Evolutionary conservation across 2,888 invertebrate species (phyloP).

Genomic region (Myathropa florea): DNA sequence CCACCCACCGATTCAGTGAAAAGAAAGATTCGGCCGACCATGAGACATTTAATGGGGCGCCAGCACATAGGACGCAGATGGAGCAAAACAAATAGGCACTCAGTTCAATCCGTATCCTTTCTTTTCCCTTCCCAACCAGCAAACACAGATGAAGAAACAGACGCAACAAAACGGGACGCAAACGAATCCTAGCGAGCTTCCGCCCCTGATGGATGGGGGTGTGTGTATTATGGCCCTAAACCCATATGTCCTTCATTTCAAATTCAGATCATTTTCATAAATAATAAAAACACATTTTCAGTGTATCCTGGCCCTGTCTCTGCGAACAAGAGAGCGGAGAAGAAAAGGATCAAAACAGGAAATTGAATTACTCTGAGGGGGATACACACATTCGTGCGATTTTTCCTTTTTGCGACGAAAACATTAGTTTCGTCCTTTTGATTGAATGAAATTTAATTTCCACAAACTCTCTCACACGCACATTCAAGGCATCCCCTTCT

Average conservation of each 20-base stretch:
- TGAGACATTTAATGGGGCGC: slow-evolving; percentile 64
- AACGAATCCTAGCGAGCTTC: background rate
- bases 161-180: slow-evolving; percentile 8
- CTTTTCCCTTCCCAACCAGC: background rate
- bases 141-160: background rate
- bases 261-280: slow-evolving; percentile 67
- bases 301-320: background rate
- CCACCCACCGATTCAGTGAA: background rate
- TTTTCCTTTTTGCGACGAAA: background rate
- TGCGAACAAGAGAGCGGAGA: background rate
- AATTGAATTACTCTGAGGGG: slow-evolving; percentile 60
- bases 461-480: background rate
- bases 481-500: no score
- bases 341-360: slow-evolving; percentile 42
- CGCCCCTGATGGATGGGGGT: background rate
- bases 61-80: slow-evolving; percentile 47
- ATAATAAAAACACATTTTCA: slow-evolving; percentile 66
- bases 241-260: slow-evolving; percentile 68
- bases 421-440: slow-evolving; percentile 40
- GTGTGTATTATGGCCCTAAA: slow-evolving; percentile 21
- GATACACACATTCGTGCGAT: background rate
- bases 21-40: slow-evolving; percentile 33
- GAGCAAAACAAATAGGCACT: slow-evolving; percentile 55
- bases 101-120: slow-evolving; percentile 56
- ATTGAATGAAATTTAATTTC: slow-evolving; percentile 57